Evolutionary conservation across 2,113 vertebrate genomes (phyloP).

Genomic region (Bostrychus sinensis): DNA sequence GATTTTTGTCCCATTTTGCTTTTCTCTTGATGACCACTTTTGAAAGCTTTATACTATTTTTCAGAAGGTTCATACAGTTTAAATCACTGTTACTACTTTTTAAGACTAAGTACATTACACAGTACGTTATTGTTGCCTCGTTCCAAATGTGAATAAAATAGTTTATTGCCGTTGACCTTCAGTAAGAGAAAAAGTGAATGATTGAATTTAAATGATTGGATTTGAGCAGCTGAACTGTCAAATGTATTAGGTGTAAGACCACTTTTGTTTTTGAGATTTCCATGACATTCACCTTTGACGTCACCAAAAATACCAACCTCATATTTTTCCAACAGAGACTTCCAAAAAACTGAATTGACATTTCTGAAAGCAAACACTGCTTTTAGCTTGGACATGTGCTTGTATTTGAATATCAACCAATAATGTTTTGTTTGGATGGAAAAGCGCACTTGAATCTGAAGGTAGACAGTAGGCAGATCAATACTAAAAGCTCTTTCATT

Average conservation of each 20-base stretch:
- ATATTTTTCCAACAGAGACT: neutral
- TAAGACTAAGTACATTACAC: neutral
- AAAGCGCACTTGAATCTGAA: neutral
- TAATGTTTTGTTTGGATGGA: neutral
- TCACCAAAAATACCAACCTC: conserved; percentile 1
- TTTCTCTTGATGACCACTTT: neutral
- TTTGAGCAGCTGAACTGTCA: neutral
- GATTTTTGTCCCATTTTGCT: neutral
- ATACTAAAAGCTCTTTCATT: neutral
- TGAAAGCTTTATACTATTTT: neutral
- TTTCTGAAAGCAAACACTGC: neutral
- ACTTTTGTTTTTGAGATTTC: neutral
- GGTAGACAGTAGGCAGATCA: neutral
- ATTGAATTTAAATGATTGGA: conserved; percentile 21
- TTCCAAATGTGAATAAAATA: neutral
- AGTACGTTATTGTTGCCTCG: neutral
- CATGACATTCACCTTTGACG: neutral
- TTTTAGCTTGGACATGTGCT: neutral
- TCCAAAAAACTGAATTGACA: conserved; percentile 1
- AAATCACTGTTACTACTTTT: neutral
- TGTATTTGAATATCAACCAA: neutral
- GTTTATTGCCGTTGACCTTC: neutral
- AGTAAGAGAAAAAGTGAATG: conserved; percentile 21
- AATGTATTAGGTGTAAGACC: conserved; percentile 11
- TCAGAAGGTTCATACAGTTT: conserved; percentile 2